These are phyloP conservation scores for Balaeniceps rex DNA, from an alignment of 2,113 vertebrate genomes.

Conservation along the genomic window DNA sequence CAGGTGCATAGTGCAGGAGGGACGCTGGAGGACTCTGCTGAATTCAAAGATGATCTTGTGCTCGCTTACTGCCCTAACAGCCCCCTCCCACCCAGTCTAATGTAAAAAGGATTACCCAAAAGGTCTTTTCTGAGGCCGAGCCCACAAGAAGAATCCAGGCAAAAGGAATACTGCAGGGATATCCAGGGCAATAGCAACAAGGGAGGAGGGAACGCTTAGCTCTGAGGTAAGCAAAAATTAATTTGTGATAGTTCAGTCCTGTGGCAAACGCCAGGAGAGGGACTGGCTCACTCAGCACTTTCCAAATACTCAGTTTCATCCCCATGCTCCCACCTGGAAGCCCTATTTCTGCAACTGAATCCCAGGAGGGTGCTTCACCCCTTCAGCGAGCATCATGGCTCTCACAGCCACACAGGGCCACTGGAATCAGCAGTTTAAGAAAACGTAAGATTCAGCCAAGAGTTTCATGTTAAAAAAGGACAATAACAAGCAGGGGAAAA, in stretches of 20 bases:
- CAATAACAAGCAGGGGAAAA: background rate
- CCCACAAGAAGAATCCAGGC: background rate
- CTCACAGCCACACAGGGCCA: background rate
- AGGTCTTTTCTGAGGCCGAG: background rate
- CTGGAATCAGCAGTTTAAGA: background rate
- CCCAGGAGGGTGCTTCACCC: background rate
- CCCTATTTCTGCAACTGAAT: background rate
- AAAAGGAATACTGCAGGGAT: background rate
- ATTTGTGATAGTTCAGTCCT: background rate
- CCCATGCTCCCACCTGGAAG: slow-evolving; percentile 7
- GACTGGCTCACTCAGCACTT: background rate
- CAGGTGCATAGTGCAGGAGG: background rate
- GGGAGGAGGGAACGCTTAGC: background rate
- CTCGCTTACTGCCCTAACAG: background rate
- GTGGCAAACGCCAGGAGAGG: background rate
- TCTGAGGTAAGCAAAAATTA: background rate
- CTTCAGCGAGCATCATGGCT: background rate
- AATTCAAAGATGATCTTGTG: background rate
- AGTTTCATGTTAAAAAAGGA: background rate
- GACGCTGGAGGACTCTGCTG: background rate
- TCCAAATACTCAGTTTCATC: background rate
- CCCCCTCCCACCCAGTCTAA: background rate
- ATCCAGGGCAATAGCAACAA: background rate
- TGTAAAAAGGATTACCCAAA: background rate
- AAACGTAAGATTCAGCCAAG: background rate